Evolutionary conservation across 2,888 invertebrate species (phyloP).

Genomic region (Lithodes maja): DNA sequence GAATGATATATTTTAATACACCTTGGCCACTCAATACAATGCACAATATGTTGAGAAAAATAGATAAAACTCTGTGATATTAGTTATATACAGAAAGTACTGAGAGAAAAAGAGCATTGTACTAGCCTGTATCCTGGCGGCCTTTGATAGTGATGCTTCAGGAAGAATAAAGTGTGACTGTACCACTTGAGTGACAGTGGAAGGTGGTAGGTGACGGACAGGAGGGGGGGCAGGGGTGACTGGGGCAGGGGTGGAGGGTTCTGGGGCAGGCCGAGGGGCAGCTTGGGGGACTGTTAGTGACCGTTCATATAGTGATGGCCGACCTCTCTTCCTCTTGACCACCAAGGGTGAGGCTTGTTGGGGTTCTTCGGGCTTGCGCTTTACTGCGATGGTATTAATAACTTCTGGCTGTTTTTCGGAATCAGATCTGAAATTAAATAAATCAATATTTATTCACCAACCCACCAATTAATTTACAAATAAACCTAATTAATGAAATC

Average conservation of each 20-base stretch:
- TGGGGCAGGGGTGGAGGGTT: background rate
- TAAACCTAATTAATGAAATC: too few species aligned
- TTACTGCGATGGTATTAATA: conserved; percentile 5
- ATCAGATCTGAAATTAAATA: conserved; percentile 9
- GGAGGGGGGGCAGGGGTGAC: conserved; percentile 22
- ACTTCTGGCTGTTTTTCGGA: conserved; percentile 35
- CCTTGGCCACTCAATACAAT: background rate
- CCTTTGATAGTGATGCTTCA: conserved; percentile 60
- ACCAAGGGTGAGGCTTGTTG: conserved; percentile 27
- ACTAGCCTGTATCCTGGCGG: conserved; percentile 54
- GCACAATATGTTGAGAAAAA: background rate
- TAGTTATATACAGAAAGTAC: background rate
- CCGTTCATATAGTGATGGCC: conserved; percentile 62
- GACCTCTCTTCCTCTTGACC: conserved; percentile 65
- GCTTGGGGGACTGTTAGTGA: conserved; percentile 4
- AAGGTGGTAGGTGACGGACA: conserved; percentile 7
- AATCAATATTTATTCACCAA: too few species aligned
- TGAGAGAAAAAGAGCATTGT: background rate
- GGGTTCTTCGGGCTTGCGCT: conserved; percentile 62
- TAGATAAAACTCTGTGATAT: background rate
- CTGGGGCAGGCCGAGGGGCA: conserved; percentile 32
- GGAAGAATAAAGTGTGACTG: conserved; percentile 40
- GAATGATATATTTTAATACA: too few species aligned
- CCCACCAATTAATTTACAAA: too few species aligned
- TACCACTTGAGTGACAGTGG: conserved; percentile 23